Evolutionary conservation across 2,888 invertebrate species (phyloP).

Genomic region (Acrobasis repandana): DNA sequence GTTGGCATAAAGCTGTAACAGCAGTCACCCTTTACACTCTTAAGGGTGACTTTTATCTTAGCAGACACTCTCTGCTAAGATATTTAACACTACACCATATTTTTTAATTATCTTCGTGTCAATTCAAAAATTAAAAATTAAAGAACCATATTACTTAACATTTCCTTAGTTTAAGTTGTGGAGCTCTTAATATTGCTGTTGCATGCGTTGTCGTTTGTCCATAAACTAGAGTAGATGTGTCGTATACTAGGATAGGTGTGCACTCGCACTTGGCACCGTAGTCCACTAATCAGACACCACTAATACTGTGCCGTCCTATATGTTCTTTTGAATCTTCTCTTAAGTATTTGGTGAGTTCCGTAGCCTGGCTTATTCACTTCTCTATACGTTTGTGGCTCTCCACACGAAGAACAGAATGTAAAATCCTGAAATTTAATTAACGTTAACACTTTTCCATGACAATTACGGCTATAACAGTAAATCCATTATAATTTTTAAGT

Average conservation of each 20-base stretch:
- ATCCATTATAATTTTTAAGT: too few species aligned
- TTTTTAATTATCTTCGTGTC: not conserved
- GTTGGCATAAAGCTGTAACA: too few species aligned
- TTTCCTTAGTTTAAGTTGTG: slow-evolving; percentile 9
- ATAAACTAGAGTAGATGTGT: slow-evolving; percentile 28
- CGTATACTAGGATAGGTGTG: slow-evolving; percentile 38
- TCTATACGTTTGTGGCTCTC: not conserved
- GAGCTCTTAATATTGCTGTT: slow-evolving; percentile 43
- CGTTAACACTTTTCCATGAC: too few species aligned
- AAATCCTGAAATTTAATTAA: too few species aligned
- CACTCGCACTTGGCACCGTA: slow-evolving; percentile 61
- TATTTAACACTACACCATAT: not conserved
- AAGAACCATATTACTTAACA: slow-evolving; percentile 1
- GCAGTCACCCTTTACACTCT: too few species aligned
- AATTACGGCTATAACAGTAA: too few species aligned
- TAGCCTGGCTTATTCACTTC: not conserved
- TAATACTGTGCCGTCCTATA: slow-evolving; percentile 58
- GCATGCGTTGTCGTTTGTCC: slow-evolving; percentile 61
- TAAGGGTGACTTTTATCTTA: too few species aligned
- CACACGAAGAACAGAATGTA: not conserved
- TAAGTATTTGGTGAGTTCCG: slow-evolving; percentile 1
- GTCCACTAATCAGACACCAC: slow-evolving; percentile 67
- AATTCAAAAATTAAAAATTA: not conserved
- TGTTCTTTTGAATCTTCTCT: slow-evolving; percentile 35
- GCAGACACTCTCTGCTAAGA: too few species aligned